A percentile compares a stretch with the other conserved stretches of the same genome.
phyloP scores from a whole-genome alignment of 2,888 invertebrate species.

The Litoditis marina region DNA sequence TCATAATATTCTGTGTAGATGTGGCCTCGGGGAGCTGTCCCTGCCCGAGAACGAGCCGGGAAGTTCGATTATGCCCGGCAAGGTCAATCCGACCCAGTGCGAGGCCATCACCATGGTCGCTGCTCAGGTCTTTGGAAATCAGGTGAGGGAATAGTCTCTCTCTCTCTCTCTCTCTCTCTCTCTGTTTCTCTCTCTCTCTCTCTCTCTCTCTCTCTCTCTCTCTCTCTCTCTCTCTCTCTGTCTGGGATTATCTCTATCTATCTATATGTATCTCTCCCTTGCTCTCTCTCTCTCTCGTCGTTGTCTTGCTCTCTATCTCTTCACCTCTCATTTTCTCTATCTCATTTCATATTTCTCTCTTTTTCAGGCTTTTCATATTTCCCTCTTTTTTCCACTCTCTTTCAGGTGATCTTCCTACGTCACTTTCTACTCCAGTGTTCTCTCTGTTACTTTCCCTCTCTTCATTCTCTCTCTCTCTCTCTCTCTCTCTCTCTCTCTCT shows the following conservation, averaged over 20 bases:
- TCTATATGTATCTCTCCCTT: not conserved
- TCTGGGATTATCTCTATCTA: not conserved
- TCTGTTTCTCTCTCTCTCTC: not conserved
- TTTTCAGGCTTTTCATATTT: no score
- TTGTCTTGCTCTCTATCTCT: no score
- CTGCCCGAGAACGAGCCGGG: conserved; percentile 98
- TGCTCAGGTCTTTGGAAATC: conserved; percentile 84
- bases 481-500: no score
- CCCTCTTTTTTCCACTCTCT: no score
- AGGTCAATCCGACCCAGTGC: conserved; percentile 89
- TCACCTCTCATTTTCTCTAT: no score
- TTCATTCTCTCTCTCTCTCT: no score
- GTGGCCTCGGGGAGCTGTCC: conserved; percentile 86
- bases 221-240: not conserved
- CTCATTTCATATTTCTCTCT: no score
- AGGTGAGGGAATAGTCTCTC: no score
- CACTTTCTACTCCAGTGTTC: no score
- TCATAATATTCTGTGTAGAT: conserved; percentile 62
- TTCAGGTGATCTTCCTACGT: no score
- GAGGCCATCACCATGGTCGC: conserved; percentile 96
- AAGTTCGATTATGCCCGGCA: conserved; percentile 97
- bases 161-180: not conserved
- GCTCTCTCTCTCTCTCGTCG: not conserved
- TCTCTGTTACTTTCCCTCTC: no score
- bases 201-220: not conserved